These are phyloP conservation scores for Leiothrix lutea DNA, from an alignment of 2,113 vertebrate genomes.

Conservation along the genomic window DNA sequence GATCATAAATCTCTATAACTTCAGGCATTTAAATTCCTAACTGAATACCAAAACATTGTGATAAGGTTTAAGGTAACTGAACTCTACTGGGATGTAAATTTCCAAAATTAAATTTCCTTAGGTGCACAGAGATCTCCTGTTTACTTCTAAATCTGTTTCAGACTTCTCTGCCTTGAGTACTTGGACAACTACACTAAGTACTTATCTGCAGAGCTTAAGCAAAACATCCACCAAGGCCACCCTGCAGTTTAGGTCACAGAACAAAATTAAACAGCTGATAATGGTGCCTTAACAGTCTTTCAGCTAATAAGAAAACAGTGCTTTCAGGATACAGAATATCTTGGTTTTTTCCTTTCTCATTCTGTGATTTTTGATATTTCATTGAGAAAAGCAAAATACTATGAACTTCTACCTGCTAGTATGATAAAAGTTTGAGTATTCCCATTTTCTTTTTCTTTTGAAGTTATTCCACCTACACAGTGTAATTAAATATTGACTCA, in stretches of 20 bases:
- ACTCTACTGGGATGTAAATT: background rate
- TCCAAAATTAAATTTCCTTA: background rate
- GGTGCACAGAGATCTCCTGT: background rate
- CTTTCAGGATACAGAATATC: background rate
- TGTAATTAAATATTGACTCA: background rate
- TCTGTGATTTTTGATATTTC: background rate
- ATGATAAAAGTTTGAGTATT: background rate
- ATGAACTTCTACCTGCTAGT: background rate
- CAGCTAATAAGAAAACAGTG: background rate
- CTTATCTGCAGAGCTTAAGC: background rate
- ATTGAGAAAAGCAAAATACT: background rate
- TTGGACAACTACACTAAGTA: background rate
- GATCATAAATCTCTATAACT: background rate
- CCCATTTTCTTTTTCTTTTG: background rate
- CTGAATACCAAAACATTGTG: background rate
- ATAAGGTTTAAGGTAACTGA: background rate
- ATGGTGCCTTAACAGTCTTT: background rate
- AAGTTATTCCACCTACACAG: background rate
- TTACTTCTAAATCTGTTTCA: background rate
- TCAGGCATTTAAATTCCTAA: background rate
- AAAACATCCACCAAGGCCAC: background rate
- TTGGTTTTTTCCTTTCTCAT: background rate
- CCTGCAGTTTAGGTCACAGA: background rate
- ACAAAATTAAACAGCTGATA: background rate
- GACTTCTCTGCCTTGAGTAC: background rate